These are phyloP conservation scores for Teleiodes luculella DNA, from an alignment of 2,888 invertebrate genomes.

Conservation along the genomic window DNA sequence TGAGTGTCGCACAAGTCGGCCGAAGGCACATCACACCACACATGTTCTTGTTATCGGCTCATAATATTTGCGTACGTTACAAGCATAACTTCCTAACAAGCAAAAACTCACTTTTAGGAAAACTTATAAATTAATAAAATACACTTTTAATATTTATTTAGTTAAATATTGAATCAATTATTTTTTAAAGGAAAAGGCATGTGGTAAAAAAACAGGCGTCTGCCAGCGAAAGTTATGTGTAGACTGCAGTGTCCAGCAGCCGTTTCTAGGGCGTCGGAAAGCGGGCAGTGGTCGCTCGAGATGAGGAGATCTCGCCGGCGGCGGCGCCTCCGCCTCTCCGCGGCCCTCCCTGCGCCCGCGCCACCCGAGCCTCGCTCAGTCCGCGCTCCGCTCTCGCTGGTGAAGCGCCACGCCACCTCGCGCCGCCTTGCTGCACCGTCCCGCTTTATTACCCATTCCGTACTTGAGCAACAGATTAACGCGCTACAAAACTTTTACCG, in stretches of 20 bases:
- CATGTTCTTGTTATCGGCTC: too few species aligned
- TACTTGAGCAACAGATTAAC: slow-evolving; percentile 22
- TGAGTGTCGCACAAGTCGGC: too few species aligned
- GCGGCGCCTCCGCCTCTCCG: slow-evolving; percentile 7
- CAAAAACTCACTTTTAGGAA: slow-evolving; percentile 21
- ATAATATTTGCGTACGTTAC: too few species aligned
- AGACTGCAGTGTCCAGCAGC: slow-evolving; percentile 24
- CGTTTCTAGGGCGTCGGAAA: slow-evolving; percentile 56
- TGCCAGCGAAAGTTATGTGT: slow-evolving; percentile 58
- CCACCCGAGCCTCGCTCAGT: slow-evolving; percentile 17
- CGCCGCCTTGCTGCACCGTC: slow-evolving; percentile 19
- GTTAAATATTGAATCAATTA: too few species aligned
- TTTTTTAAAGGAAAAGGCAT: too few species aligned
- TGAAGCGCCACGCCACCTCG: slow-evolving; percentile 33
- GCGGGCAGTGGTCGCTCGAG: slow-evolving; percentile 9
- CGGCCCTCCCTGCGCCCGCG: slow-evolving; percentile 10
- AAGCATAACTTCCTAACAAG: too few species aligned
- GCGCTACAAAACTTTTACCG: slow-evolving; percentile 12
- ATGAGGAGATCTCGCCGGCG: slow-evolving; percentile 8
- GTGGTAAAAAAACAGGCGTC: slow-evolving; percentile 45
- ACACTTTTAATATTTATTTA: too few species aligned
- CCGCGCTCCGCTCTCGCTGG: slow-evolving; percentile 24
- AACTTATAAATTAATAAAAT: too few species aligned
- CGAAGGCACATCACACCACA: too few species aligned
- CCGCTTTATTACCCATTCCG: slow-evolving; percentile 1